Conservation (phyloP, 2,888 invertebrate species). For the Penaeus monodon region DNA sequence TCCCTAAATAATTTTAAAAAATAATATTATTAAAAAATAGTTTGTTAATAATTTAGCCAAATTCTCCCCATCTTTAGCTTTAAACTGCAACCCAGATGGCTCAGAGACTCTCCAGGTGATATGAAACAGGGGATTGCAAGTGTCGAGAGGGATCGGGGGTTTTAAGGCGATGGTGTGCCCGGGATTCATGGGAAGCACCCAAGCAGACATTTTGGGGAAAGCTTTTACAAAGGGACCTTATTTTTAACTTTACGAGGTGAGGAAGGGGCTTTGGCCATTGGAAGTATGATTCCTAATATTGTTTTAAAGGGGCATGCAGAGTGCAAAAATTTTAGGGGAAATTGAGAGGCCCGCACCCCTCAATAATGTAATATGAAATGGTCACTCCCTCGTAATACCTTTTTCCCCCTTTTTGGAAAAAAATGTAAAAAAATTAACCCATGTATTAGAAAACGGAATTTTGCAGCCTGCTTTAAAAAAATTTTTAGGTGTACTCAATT, state of each 20-base stretch:
- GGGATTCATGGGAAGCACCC: slow-evolving; percentile 95
- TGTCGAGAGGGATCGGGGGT: slow-evolving; percentile 95
- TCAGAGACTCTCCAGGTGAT: slow-evolving; percentile 87
- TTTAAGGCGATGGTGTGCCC: slow-evolving; percentile 87
- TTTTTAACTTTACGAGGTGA: slow-evolving; percentile 79
- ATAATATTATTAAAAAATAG: neutral
- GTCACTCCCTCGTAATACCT: too few species aligned
- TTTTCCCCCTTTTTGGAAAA: too few species aligned
- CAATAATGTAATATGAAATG: too few species aligned
- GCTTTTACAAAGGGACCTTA: slow-evolving; percentile 98
- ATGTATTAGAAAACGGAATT: too few species aligned
- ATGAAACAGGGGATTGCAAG: slow-evolving; percentile 89
- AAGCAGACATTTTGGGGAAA: slow-evolving; percentile 97
- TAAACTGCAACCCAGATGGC: slow-evolving; percentile 90
- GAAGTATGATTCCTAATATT: too few species aligned
- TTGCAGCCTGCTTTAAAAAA: too few species aligned
- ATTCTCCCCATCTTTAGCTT: slow-evolving; percentile 31
- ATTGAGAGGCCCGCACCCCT: too few species aligned
- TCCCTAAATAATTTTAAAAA: neutral
- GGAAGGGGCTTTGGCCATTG: neutral
- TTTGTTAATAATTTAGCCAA: neutral
- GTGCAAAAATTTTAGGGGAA: too few species aligned
- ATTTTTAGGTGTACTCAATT: too few species aligned
- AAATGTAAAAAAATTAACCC: too few species aligned
- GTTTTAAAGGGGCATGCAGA: too few species aligned